A percentile compares a stretch with the other conserved stretches of the same genome.
Conservation (phyloP, 1,140 invertebrate species). For the Dolichoris vasculosae region DNA sequence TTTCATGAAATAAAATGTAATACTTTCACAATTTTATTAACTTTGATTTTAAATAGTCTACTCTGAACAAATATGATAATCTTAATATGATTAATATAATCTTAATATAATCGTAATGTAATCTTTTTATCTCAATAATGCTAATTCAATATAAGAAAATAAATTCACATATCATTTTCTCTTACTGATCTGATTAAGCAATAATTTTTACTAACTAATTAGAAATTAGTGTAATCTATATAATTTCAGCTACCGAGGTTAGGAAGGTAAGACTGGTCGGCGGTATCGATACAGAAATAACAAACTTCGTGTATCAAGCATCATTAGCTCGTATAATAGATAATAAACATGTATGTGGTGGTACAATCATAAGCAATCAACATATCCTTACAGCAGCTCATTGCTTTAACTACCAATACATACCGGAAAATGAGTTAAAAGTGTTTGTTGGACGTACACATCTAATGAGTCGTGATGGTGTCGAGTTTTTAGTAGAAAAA, state of each 20-base stretch:
- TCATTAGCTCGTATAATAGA: not conserved
- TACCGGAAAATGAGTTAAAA: not conserved
- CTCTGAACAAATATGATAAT: no score
- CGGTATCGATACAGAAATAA: not conserved
- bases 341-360: not conserved
- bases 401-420: not conserved
- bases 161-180: no score
- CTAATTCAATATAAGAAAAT: no score
- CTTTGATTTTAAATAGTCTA: no score
- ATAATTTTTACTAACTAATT: no score
- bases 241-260: not conserved
- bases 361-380: not conserved
- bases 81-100: no score
- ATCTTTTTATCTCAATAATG: no score
- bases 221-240: not conserved
- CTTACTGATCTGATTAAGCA: no score
- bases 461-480: not conserved
- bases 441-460: not conserved
- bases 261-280: not conserved
- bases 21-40: no score
- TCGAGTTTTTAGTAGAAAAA: not conserved
- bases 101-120: no score
- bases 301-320: not conserved
- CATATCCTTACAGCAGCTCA: slow-evolving; percentile 9
- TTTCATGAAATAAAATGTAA: no score